Evolutionary conservation across 1,140 invertebrate species (phyloP), one percentile per base, ranked within the genome.

Genomic region (Heliothis virescens): DNA sequence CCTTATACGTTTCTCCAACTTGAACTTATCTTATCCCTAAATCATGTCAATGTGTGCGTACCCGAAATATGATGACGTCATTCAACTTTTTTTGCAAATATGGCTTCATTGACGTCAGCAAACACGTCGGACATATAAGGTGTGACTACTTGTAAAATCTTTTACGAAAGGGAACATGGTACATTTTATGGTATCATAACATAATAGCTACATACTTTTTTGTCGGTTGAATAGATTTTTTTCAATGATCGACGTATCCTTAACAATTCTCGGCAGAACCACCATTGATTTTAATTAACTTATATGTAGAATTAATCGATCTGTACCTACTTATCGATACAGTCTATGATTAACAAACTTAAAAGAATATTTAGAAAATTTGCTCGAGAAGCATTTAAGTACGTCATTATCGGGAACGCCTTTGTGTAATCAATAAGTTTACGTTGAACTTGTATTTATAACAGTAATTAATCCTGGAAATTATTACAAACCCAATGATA

Each of bases 291-390:
- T 65, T 65, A 65, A 65, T 47, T 16, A 10, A 34, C n/a, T n/a
- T n/a, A n/a, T n/a, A n/a, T n/a, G n/a, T 18, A 34, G 34, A 47
- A 65, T 47, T 65, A 47, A 65, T 65, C 34, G 62, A 47, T n/a
- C 7, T 34, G 7, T 34, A n/a, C 0, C 15, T 34, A 34, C n/a
- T n/a, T 57, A 34, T 29, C 15, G 41, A 34, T 34, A 65, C 62
- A 9, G 26, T 11, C 62, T 11, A 59, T n/a, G 18, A 59, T 59
- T 59, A 59, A 59, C 18, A 21, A 26, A 0, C 55, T 21, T 18
- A 65, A n/a, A 12, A 47, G 34, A 47, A 1, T 48, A 18, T 16
- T 65, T 65, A 65, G 29, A 47, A 18, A 65, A 65, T 18, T 11
- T 63, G 60, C 41, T 63, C 15, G 60, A n/a, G n/a, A 10, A 57